phyloP scores from a whole-genome alignment of 2,797 vertebrate genomes.

The Pygocentrus nattereri region DNA sequence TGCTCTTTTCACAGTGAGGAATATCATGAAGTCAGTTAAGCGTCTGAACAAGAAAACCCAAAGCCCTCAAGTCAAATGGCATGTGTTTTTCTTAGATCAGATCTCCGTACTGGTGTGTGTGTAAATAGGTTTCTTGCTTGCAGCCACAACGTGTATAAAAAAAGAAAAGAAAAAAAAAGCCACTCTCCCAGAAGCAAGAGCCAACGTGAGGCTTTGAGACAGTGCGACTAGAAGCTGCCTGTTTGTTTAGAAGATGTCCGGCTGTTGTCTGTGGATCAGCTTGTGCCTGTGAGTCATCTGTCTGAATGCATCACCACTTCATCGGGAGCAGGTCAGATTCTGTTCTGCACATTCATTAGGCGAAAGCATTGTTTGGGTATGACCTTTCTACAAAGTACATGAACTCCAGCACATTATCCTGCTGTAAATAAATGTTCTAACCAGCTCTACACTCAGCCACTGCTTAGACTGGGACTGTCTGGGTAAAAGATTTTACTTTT shows the following conservation, averaged over 20 bases:
- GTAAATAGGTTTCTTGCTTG: not conserved
- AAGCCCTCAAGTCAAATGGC: slow-evolving; percentile 8
- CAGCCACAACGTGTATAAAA: not conserved
- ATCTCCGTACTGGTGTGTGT: not conserved
- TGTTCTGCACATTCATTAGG: not conserved
- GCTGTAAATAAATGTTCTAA: too few species aligned
- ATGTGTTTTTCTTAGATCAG: slow-evolving; percentile 8
- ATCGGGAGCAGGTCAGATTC: slow-evolving; percentile 24
- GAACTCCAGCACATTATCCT: not conserved
- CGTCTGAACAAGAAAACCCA: slow-evolving; percentile 16
- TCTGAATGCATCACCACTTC: slow-evolving; percentile 33
- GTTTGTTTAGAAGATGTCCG: slow-evolving; percentile 40
- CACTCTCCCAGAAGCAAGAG: not conserved
- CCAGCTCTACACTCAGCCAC: too few species aligned
- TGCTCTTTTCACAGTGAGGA: not conserved
- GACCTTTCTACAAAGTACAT: not conserved
- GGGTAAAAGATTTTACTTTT: not conserved
- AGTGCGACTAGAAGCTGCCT: not conserved
- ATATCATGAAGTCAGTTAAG: slow-evolving; percentile 6
- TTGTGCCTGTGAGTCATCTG: slow-evolving; percentile 26
- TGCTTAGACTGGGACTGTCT: not conserved
- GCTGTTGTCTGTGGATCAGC: slow-evolving; percentile 21
- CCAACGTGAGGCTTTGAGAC: not conserved
- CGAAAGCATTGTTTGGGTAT: not conserved
- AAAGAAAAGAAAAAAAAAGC: not conserved